Evolutionary conservation across 2,113 vertebrate genomes (phyloP).

Genomic region (Heterotilapia buettikoferi): DNA sequence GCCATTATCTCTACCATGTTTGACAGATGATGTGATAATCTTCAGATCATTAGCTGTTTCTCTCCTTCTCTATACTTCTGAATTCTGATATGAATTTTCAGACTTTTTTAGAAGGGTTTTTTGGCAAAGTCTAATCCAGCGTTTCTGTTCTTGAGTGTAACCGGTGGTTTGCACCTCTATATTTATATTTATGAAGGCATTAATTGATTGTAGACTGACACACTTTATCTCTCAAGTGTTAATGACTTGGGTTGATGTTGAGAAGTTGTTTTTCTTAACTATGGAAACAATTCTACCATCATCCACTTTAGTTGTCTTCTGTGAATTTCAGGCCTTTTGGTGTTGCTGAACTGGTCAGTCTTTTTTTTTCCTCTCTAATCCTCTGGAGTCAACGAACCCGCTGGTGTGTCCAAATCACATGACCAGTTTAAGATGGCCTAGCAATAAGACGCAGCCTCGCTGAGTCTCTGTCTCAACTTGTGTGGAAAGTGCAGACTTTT

Average conservation of each 20-base stretch:
- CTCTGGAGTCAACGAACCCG: neutral
- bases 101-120: fast-evolving
- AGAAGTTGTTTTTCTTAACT: neutral
- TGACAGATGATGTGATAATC: neutral
- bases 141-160: neutral
- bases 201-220: neutral
- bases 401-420: neutral
- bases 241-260: neutral
- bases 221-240: neutral
- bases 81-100: neutral
- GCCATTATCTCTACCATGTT: neutral
- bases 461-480: neutral
- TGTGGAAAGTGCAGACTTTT: neutral
- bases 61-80: neutral
- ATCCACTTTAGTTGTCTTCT: neutral
- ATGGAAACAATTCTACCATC: neutral
- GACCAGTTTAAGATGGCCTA: neutral
- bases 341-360: neutral
- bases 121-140: neutral
- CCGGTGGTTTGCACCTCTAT: neutral
- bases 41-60: neutral
- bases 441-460: neutral
- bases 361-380: neutral
- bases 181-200: neutral
- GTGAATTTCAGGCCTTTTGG: neutral